phyloP scores from a whole-genome alignment of 2,888 invertebrate species.

The Gasteruption jaculator region DNA sequence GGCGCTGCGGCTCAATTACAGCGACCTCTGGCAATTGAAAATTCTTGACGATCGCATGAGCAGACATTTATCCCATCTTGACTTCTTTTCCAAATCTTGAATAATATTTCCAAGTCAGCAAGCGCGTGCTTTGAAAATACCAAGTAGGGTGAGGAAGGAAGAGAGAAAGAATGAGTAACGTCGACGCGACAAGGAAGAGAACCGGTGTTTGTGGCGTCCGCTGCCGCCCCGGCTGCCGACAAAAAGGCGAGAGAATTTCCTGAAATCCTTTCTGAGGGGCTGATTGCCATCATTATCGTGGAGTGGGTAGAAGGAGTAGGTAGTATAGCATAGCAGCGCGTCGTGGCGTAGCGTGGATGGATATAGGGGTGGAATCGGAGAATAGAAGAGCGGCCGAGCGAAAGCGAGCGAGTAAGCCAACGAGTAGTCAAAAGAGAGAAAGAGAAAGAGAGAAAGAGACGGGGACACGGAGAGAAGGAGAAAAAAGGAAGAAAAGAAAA shows the following conservation, averaged over 20 bases:
- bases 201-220: slow-evolving; percentile 51
- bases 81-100: too few relatives aligned
- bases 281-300: slow-evolving; percentile 52
- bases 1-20: too few relatives aligned
- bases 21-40: too few relatives aligned
- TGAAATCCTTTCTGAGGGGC: slow-evolving; percentile 52
- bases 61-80: too few relatives aligned
- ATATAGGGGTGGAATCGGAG: slow-evolving; percentile 29
- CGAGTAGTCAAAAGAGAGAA: slow-evolving; percentile 10
- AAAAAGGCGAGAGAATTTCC: slow-evolving; percentile 53
- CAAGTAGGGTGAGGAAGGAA: neutral
- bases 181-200: slow-evolving; percentile 32
- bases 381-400: slow-evolving; percentile 12
- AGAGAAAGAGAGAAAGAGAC: slow-evolving; percentile 16
- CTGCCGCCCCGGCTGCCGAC: slow-evolving; percentile 45
- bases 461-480: slow-evolving; percentile 12
- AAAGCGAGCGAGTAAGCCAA: slow-evolving; percentile 10
- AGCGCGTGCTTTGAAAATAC: too few relatives aligned
- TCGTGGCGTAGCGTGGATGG: slow-evolving; percentile 18
- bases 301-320: slow-evolving; percentile 45
- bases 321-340: neutral
- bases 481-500: slow-evolving; percentile 31
- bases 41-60: too few relatives aligned
- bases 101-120: too few relatives aligned
- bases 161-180: slow-evolving; percentile 14